Conservation (phyloP, 2,888 invertebrate species). For the Barypeithes pellucidus region DNA sequence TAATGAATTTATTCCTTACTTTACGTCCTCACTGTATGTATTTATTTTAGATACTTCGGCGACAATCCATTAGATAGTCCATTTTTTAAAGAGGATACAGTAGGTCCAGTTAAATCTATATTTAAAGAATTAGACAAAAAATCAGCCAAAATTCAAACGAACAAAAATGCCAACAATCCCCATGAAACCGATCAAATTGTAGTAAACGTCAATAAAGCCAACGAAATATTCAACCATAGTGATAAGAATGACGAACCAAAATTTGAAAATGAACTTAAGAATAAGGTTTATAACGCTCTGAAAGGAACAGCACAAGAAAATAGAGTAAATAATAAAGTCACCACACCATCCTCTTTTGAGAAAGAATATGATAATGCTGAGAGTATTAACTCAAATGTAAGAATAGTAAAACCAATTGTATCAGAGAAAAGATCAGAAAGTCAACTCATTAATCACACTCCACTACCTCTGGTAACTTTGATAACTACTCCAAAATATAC, state of each 20-base stretch:
- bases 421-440: not conserved
- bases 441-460: conserved; percentile 5
- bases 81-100: conserved; percentile 76
- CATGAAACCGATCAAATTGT: not conserved
- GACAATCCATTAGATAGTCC: conserved; percentile 84
- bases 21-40: no score
- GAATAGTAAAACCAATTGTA: not conserved
- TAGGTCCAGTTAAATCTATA: conserved; percentile 72
- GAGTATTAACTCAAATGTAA: conserved; percentile 23
- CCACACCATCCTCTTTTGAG: not conserved
- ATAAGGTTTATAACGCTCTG: conserved; percentile 13
- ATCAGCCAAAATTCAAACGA: conserved; percentile 8
- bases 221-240: conserved; percentile 34
- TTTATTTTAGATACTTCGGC: conserved; percentile 78
- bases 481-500: conserved; percentile 64
- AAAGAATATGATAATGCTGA: conserved; percentile 29
- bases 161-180: not conserved
- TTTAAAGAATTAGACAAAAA: conserved; percentile 54
- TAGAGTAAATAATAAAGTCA: not conserved
- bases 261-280: conserved; percentile 23
- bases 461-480: conserved; percentile 55
- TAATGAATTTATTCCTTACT: no score
- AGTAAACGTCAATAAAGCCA: conserved; percentile 12
- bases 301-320: not conserved
- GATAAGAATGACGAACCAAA: conserved; percentile 22